Conservation (phyloP, 2,797 vertebrate genomes). For the Darevskia nairensis region DNA sequence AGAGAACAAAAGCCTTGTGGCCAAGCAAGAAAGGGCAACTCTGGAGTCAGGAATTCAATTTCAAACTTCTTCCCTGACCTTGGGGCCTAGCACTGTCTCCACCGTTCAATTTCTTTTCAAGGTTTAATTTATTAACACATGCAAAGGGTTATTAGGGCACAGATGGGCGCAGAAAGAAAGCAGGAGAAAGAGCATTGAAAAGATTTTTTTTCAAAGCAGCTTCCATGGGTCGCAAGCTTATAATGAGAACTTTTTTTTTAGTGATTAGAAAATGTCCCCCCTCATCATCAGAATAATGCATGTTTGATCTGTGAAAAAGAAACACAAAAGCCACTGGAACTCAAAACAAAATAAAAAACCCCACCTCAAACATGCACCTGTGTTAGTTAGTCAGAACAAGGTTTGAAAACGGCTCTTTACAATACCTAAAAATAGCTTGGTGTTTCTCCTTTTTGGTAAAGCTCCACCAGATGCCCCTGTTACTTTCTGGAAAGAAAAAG, state of each 20-base stretch:
- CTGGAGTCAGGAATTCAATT: background rate
- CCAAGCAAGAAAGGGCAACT: background rate
- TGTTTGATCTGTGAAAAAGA: slow-evolving; percentile 19
- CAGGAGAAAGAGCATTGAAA: background rate
- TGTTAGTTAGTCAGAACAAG: slow-evolving; percentile 49
- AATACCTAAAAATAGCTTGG: slow-evolving; percentile 96
- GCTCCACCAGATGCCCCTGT: slow-evolving; percentile 94
- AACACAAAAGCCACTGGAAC: slow-evolving; percentile 46
- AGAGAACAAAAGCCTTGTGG: background rate
- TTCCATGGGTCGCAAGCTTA: background rate
- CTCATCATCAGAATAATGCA: slow-evolving; percentile 9
- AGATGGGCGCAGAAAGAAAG: background rate
- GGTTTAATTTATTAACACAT: slow-evolving; percentile 19
- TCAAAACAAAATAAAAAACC: background rate
- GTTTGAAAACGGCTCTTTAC: slow-evolving; percentile 67
- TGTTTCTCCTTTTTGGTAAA: slow-evolving; percentile 90
- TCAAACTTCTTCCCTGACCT: background rate
- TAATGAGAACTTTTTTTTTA: background rate
- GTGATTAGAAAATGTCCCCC: background rate
- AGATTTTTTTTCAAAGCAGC: background rate
- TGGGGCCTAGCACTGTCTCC: background rate
- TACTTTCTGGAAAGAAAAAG: slow-evolving; percentile 88
- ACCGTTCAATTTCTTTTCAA: background rate
- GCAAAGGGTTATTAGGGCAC: slow-evolving; percentile 14
- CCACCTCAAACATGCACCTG: slow-evolving; percentile 32